Evolutionary conservation across 2,113 vertebrate species (phyloP), one percentile per base, ranked within the genome.

Genomic region (Tupaia chinensis): DNA sequence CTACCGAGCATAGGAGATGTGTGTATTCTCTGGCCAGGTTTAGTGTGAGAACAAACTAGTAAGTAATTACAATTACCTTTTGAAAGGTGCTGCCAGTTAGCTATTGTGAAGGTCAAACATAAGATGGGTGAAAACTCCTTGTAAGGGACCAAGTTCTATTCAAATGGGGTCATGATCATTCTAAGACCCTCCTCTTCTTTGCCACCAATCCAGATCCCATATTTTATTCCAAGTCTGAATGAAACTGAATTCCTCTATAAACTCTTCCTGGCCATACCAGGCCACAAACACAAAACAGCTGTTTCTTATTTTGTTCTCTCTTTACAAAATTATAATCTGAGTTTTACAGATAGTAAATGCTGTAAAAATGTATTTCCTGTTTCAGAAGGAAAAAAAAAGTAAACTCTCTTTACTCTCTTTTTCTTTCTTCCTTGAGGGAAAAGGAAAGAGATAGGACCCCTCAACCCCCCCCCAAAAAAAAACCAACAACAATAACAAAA

Each of bases 191-290:
- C 29, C 44, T 84, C 65, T 54, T 69, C 53, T 84, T 78, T 65
- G 69, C 58, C 66, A 81, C 34, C 88, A 53, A 32, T 73, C 11
- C 17, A 22, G 79, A 74, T 3, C n/a, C 12, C 66, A 29, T 58
- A 70, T 79, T 96, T 97, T 69, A 85, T 76, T 89, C 58, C 88
- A 69, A 60, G 1, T 86, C 91, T 88, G 44, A 81, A 76, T 93
- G 19, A 79, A 95, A 13, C 27, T 91, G 68, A 82, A 70, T 87
- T 89, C 11, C 14, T 90, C 66, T 17, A 69, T 56, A 73, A 77
- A 85, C n/a, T 63, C 44, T 56, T 84, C 65, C 83, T 9, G 7
- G 19, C 12, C 77, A 6, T 22, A 44, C 8, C 79, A 94, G 9
- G 69, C n/a, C 32, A 74, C 10, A 91, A 19, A 32, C 54, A 58